phyloP scores from a whole-genome alignment of 2,888 invertebrate species.

The Halictus ligatus region DNA sequence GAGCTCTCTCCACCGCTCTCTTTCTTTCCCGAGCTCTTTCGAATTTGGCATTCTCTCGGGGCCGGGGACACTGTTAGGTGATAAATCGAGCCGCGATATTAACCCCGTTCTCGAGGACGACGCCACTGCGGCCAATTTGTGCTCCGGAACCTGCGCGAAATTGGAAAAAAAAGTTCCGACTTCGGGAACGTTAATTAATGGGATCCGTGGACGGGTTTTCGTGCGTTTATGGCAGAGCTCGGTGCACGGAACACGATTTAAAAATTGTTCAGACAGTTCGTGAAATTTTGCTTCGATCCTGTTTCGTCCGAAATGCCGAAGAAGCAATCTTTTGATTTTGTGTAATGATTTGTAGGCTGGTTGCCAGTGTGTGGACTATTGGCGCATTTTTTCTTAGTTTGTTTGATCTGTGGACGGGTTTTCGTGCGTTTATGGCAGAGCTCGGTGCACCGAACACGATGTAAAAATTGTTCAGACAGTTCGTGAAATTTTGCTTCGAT shows the following conservation, averaged over 20 bases:
- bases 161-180: neutral
- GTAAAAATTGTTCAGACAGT: neutral
- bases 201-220: neutral
- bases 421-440: neutral
- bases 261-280: neutral
- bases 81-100: constrained; percentile 43
- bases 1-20: neutral
- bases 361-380: too few species aligned
- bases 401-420: neutral
- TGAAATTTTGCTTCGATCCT: neutral
- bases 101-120: constrained; percentile 28
- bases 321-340: too few species aligned
- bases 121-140: neutral
- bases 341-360: too few species aligned
- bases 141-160: neutral
- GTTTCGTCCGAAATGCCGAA: neutral
- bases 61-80: neutral
- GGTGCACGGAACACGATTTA: neutral
- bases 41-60: constrained; percentile 28
- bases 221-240: neutral
- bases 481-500: neutral
- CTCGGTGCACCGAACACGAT: neutral
- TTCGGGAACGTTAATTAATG: neutral
- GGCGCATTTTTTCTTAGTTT: too few species aligned
- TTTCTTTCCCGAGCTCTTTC: constrained; percentile 5